Conservation (phyloP, 2,113 vertebrate species). For the Semicossyphus pulcher region DNA sequence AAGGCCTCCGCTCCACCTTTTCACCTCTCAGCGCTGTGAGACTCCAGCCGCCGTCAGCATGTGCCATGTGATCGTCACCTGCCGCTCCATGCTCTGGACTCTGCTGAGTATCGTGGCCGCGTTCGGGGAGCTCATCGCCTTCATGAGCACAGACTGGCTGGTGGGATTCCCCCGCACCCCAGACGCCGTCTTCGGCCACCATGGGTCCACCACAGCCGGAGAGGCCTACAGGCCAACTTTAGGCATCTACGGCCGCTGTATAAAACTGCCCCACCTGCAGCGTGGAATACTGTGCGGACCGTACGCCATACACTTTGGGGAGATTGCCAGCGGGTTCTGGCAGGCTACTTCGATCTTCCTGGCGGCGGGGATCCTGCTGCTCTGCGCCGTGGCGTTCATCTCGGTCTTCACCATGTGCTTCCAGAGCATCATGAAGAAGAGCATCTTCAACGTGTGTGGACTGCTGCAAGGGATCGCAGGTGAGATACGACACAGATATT, state of each 20-base stretch:
- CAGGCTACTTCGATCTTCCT: constrained; percentile 97
- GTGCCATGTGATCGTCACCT: constrained; percentile 99
- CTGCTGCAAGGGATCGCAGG: constrained; percentile 98
- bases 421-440: constrained; percentile 99
- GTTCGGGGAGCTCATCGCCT: constrained; percentile 95
- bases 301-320: constrained; percentile 92
- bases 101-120: constrained; percentile 96
- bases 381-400: constrained; percentile 93
- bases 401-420: constrained; percentile 98
- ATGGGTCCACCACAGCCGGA: constrained; percentile 71
- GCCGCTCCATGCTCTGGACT: constrained; percentile 99
- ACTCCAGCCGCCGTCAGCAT: constrained; percentile 82
- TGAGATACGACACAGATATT: constrained; percentile 67
- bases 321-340: constrained; percentile 99
- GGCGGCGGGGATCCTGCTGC: constrained; percentile 91
- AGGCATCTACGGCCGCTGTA: constrained; percentile 95
- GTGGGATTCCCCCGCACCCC: constrained; percentile 86
- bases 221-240: constrained; percentile 88
- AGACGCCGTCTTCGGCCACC: constrained; percentile 72
- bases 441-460: constrained; percentile 99
- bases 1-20: not conserved
- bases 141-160: constrained; percentile 98
- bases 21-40: constrained; percentile 3
- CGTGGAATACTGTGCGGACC: constrained; percentile 92
- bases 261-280: constrained; percentile 85